Base-by-base conservation (phyloP, 2,797 vertebrate species). In the Xenentodon cancila region DNA sequence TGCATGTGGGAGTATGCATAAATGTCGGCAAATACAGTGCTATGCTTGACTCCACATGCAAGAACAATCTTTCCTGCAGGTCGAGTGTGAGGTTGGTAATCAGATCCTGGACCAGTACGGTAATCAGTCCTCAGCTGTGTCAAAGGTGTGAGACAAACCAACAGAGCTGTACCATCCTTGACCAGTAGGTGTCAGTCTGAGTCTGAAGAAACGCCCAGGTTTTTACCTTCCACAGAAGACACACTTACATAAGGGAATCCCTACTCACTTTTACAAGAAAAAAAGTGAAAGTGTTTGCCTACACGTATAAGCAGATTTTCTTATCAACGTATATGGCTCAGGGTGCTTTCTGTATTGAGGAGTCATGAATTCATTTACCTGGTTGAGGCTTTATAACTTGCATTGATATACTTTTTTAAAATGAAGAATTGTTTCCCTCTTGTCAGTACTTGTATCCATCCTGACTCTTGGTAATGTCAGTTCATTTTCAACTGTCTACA, bases 151-250 rank as follows among this genome's bases (percentile, higher is more conserved):
- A 56, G 46, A 80, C 70, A 85, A 86, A 88, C 77, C 82, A 78
- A 46, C 18, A 4, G 65, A 68, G 63, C 53, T 88, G 77, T 59
- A 2, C 19, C 2, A 5, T 5, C 4, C 1, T n/a, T 2, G 34
- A 47, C 84, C 86, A 76, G 82, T 81, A 88, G 89, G 75, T 88
- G 89, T 88, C 88, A 89, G 86, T 78, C 69, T 86, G 60, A 73
- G 67, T 70, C 77, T 80, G 42, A 64, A 60, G 74, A 82, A 71
- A 15, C 9, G 40, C 16, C 32, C 9, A 13, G 17, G 25, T 53
- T 57, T 0, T 52, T 4, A 63, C 45, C 63, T 72, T 58, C 17
- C 71, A 20, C 54, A 61, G 49, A 48, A 21, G 22, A 44, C n/a
- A n/a, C 63, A 40, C 68, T 79, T 74, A 81, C n/a, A 70, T 73